Evolutionary conservation across 2,797 vertebrate genomes (phyloP).

Genomic region (Phataginus tricuspis): DNA sequence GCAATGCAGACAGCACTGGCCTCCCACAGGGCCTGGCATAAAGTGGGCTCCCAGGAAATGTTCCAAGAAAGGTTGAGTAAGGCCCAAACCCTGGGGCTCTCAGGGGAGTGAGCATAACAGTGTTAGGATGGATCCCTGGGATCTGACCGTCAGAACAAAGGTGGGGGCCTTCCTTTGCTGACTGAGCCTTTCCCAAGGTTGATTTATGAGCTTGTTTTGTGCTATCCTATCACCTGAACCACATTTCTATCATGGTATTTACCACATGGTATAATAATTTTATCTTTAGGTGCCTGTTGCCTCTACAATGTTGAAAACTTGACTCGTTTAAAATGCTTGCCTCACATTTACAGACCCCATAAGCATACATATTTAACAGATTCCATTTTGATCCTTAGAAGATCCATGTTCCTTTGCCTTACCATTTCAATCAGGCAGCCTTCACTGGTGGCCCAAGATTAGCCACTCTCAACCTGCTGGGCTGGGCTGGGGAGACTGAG

Average conservation of each 20-base stretch:
- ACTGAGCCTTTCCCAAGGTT: not conserved
- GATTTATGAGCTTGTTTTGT: not conserved
- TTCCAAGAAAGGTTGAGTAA: not conserved
- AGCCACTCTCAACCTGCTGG: not conserved
- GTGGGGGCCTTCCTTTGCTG: not conserved
- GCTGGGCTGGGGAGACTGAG: not conserved
- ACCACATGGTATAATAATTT: not conserved
- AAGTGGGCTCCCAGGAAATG: not conserved
- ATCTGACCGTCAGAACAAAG: not conserved
- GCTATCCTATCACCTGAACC: not conserved
- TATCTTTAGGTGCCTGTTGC: not conserved
- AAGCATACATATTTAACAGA: not conserved
- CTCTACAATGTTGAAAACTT: not conserved
- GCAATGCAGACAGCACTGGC: not conserved
- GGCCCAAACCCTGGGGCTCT: not conserved
- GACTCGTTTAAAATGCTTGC: not conserved
- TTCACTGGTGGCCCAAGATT: not conserved
- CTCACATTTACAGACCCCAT: not conserved
- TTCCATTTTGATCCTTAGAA: not conserved
- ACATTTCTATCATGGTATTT: not conserved
- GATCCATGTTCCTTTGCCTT: not conserved
- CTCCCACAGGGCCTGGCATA: not conserved
- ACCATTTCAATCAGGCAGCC: not conserved
- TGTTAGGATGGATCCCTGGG: too few species aligned
- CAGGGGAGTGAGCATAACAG: not conserved